Evolutionary conservation across 2,888 invertebrate genomes (phyloP).

Genomic region (Drosophila setosimentum): DNA sequence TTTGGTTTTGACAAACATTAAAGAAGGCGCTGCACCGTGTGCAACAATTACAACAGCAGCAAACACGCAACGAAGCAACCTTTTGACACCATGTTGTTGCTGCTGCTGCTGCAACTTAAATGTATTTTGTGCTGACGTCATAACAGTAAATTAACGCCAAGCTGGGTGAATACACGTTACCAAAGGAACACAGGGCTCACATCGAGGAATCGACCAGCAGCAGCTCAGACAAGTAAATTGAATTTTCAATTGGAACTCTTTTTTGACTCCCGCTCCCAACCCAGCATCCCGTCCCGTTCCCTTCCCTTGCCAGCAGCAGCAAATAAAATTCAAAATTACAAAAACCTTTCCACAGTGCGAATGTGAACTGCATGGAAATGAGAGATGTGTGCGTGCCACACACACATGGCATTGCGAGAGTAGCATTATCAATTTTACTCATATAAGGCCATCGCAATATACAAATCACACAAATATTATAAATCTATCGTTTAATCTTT

Average conservation of each 20-base stretch:
- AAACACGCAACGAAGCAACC: conserved; percentile 39
- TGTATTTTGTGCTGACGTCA: conserved; percentile 62
- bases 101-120: conserved; percentile 16
- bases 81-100: conserved; percentile 37
- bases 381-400: conserved; percentile 12
- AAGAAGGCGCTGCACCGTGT: not conserved
- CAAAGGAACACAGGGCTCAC: conserved; percentile 5
- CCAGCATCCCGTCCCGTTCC: not conserved
- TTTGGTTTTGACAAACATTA: conserved; percentile 32
- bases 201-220: conserved; percentile 2
- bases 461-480: not conserved
- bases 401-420: conserved; percentile 33
- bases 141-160: conserved; percentile 71
- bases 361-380: conserved; percentile 52
- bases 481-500: not conserved
- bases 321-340: conserved; percentile 39
- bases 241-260: conserved; percentile 55
- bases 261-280: not conserved
- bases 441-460: not conserved
- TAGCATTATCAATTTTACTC: conserved; percentile 12
- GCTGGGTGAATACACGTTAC: conserved; percentile 11
- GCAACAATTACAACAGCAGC: conserved; percentile 20
- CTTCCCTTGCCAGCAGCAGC: not conserved
- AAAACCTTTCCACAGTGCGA: conserved; percentile 42
- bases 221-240: conserved; percentile 56